Evolutionary conservation across 2,113 vertebrate genomes (phyloP), one percentile per base, ranked within the genome.

Genomic region (Tylochromis polylepis): DNA sequence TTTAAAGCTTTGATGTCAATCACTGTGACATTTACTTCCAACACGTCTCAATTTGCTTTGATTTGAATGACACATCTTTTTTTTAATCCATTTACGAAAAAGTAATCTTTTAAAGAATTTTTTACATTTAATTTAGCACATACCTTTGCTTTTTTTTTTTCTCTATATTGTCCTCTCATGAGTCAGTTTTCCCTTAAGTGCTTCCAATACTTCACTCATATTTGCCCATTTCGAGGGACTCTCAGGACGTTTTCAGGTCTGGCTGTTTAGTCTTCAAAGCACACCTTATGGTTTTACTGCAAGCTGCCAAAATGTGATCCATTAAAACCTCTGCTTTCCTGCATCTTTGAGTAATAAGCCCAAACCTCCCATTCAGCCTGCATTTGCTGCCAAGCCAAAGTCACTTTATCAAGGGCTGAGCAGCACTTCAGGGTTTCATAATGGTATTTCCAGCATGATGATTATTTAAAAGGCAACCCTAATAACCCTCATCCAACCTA

Each of bases 221-320:
- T 51, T 43, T 80, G 20, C 43, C 79, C 49, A 55, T 79, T 89
- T 88, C 62, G 82, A 84, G 3, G 59, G 56, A 80, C 86, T 89
- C 83, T 85, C n/a, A 22, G 57, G 56, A 55, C 24, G 58, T 91
- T 85, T 88, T 88, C 38, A 83, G 60, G 79, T 43, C 24, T 27
- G 79, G 70, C 70, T 91, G 53, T 89, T 92, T 84, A 85, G 79
- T 77, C 70, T 91, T 92, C 86, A 86, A 81, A 90, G 58, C 85
- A 85, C 93, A 87, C 78, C 90, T 88, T 81, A 84, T 18, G 36
- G 14, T 72, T 72, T 91, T 81, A 49, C 81, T 51, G 60, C 11
- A 3, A 65, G 67, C 89, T 88, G 90, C 87, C 89, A 94, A 82
- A 90, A 89, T 57, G 67, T 34, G 87, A 88, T 77, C 83, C 80